Evolutionary conservation across 2,888 invertebrate genomes (phyloP), one percentile per base, ranked within the genome.

Genomic region (Meteorus cinctellus): DNA sequence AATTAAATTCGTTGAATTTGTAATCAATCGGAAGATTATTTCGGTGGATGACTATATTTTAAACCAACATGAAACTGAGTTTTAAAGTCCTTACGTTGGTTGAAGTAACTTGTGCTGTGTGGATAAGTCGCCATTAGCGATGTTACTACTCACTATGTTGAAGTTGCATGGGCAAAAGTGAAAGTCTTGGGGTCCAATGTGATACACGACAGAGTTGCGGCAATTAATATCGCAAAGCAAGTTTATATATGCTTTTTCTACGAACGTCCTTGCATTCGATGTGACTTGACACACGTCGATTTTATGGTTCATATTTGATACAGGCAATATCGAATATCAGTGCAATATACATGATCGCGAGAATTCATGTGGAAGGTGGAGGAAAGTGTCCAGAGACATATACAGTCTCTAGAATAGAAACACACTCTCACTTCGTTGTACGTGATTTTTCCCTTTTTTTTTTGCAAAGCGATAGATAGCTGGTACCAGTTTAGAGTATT

Each of bases 331-430:
- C 41, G 12, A 41, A 41, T 41, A 48, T 48, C 48, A 1, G 16
- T n/a, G n/a, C 1, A 55, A 0, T 24, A 1, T 45, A 65, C 63
- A 66, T 67, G 71, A 72, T 75, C 75, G 71, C 60, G 66, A 65
- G 65, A 67, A 75, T 75, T 60, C 27, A 71, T 45, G 60, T 59
- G 65, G 51, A 71, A 72, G 65, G 19, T 27, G 66, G 45, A 66
- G 27, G 60, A 75, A 75, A 75, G 75, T 75, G 59, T 48, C 29
- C 41, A 34, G 16, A 63, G 34, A 31, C 41, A 41, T 45, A 59
- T 27, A 24, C 19, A 10, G 48, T 27, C 16, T 3, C 27, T 45
- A 48, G 34, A 72, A 63, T 60, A 60, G 69, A 19, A 34, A 69
- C 55, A 63, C 65, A 8, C 70, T 55, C 65, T 51, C 65, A 41